phyloP scores from a whole-genome alignment of 1,140 invertebrate species.

The Hypsibius dujardini region DNA sequence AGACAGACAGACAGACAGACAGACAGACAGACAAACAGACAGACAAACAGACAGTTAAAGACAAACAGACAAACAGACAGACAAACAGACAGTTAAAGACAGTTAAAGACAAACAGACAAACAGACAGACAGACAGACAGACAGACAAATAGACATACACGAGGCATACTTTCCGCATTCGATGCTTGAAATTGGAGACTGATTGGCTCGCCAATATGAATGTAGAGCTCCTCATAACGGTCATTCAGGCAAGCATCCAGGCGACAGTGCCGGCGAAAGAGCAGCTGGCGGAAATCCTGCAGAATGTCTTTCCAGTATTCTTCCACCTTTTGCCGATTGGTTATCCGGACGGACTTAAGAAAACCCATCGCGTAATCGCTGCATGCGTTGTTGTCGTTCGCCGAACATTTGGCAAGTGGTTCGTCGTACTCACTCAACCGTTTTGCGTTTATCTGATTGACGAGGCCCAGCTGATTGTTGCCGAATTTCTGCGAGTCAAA shows the following conservation, averaged over 20 bases:
- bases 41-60: too few relatives aligned
- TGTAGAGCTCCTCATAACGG: not conserved
- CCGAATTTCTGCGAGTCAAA: not conserved
- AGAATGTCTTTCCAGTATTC: constrained; percentile 13
- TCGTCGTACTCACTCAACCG: constrained; percentile 2
- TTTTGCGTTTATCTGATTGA: not conserved
- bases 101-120: too few relatives aligned
- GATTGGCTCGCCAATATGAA: not conserved
- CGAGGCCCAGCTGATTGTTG: not conserved
- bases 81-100: too few relatives aligned
- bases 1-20: too few relatives aligned
- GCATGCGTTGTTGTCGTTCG: constrained; percentile 8
- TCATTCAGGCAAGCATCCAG: not conserved
- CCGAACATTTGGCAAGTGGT: not conserved
- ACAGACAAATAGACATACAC: too few relatives aligned
- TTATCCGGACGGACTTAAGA: not conserved
- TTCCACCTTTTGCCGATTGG: not conserved
- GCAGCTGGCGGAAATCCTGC: not conserved
- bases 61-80: too few relatives aligned
- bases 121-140: too few relatives aligned
- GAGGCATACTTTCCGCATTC: not conserved
- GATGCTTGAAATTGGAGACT: not conserved
- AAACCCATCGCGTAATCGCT: not conserved
- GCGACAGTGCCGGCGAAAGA: not conserved
- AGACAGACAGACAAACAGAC: too few relatives aligned